Conservation (phyloP, 1,140 invertebrate genomes). For the Agrilus planipennis region DNA sequence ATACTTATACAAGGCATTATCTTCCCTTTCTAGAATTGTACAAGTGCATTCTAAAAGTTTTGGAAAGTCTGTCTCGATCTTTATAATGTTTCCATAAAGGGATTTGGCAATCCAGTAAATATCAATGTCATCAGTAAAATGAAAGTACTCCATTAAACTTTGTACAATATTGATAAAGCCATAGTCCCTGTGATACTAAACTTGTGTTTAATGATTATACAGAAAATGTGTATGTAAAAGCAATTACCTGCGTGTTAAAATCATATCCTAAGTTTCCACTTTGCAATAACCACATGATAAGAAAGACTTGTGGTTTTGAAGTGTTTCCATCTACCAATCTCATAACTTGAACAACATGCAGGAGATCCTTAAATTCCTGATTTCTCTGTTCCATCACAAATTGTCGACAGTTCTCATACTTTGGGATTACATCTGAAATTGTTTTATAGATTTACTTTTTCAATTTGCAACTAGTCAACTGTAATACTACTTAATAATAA, state of each 20-base stretch:
- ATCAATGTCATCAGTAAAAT: conserved; percentile 59
- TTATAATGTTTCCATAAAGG: conserved; percentile 54
- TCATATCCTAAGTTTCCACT: conserved; percentile 41
- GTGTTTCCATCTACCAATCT: conserved; percentile 43
- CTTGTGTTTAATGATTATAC: conserved; percentile 1
- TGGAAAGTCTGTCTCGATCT: conserved; percentile 48
- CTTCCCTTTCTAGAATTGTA: conserved; percentile 57
- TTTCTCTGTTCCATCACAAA: conserved; percentile 60
- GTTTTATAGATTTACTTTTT: not conserved
- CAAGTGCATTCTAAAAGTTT: conserved; percentile 53
- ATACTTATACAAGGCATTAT: conserved; percentile 51
- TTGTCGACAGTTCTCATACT: conserved; percentile 57
- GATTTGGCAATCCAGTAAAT: conserved; percentile 67
- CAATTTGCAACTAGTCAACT: not conserved
- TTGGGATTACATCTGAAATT: conserved; percentile 53
- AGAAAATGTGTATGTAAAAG: no score
- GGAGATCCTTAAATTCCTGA: conserved; percentile 63
- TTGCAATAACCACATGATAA: conserved; percentile 68
- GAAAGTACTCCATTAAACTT: conserved; percentile 53
- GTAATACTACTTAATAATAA: conserved; percentile 52
- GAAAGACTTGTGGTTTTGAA: conserved; percentile 47
- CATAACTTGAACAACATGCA: conserved; percentile 54
- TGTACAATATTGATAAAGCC: conserved; percentile 53
- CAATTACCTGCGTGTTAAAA: conserved; percentile 18
- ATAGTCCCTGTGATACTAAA: conserved; percentile 36